Conservation (phyloP, 2,113 vertebrate genomes). For the Oryzias melastigma region DNA sequence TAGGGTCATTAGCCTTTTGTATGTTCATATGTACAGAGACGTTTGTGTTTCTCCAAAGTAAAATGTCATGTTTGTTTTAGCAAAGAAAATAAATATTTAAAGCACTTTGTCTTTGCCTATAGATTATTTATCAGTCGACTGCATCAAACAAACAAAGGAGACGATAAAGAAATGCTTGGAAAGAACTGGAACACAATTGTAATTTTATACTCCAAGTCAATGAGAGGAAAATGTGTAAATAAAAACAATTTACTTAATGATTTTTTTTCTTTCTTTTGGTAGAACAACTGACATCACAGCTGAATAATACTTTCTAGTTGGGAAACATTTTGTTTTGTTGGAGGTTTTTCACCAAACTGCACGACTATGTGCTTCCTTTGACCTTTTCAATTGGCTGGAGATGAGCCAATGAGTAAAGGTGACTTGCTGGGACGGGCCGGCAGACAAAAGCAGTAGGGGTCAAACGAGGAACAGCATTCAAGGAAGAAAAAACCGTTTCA, state of each 20-base stretch:
- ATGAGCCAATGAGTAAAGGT: slow-evolving; percentile 33
- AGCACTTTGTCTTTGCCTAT: slow-evolving; percentile 58
- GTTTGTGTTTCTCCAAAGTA: slow-evolving; percentile 19
- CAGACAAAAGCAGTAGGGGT: slow-evolving; percentile 47
- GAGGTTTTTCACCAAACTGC: neutral
- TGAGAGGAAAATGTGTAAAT: too few relatives aligned
- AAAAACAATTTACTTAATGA: too few relatives aligned
- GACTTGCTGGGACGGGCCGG: slow-evolving; percentile 24
- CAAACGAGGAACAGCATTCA: slow-evolving; percentile 16
- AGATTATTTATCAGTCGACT: slow-evolving; percentile 74
- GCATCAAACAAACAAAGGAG: slow-evolving; percentile 55
- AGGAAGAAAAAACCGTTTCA: slow-evolving; percentile 19
- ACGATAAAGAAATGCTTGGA: slow-evolving; percentile 12
- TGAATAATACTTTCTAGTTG: neutral
- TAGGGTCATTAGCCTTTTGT: neutral
- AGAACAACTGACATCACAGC: too few relatives aligned
- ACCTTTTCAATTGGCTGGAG: slow-evolving; percentile 40
- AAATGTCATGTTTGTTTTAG: slow-evolving; percentile 48
- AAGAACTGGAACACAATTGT: neutral
- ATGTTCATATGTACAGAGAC: too few relatives aligned
- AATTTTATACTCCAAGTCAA: too few relatives aligned
- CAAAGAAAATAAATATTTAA: slow-evolving; percentile 78
- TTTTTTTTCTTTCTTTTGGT: too few relatives aligned
- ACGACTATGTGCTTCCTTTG: slow-evolving; percentile 14
- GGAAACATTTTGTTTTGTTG: neutral